Percentiles rank a stretch among this genome's conserved stretches.
Conservation (phyloP, 1,140 invertebrate species). For the Ptiloglossa arizonensis region DNA sequence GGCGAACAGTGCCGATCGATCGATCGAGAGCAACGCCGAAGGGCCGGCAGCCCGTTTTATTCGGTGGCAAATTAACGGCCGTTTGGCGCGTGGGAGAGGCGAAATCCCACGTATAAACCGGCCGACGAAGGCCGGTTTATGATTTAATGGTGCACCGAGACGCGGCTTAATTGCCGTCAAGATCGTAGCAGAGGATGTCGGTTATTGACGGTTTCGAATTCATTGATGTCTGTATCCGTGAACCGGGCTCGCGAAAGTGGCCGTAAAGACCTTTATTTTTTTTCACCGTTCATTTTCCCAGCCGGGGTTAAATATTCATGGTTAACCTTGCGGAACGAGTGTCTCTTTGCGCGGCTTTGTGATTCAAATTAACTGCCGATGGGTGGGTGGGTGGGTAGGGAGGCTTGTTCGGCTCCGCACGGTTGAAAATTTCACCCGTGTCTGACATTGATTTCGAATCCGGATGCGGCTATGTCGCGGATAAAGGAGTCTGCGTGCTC, state of each 20-base stretch:
- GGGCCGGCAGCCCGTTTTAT: conserved; percentile 8
- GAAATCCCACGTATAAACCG: conserved; percentile 21
- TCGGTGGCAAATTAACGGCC: conserved; percentile 52
- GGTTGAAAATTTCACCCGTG: neutral
- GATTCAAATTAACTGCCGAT: neutral
- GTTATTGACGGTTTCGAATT: conserved; percentile 1
- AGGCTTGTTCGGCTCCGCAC: neutral
- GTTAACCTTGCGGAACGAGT: conserved; percentile 3
- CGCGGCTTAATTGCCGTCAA: conserved; percentile 38
- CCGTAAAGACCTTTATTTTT: too few relatives aligned
- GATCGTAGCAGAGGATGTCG: neutral
- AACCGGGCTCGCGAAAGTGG: neutral
- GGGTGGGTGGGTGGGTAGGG: too few relatives aligned
- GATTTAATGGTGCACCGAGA: conserved; percentile 46
- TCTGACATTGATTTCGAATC: neutral
- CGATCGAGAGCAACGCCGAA: neutral
- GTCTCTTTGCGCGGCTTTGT: conserved; percentile 8
- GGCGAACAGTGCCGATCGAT: neutral
- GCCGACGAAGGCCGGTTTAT: conserved; percentile 47
- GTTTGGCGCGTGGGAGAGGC: conserved; percentile 52
- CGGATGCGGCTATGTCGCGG: too few relatives aligned
- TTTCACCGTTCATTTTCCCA: neutral
- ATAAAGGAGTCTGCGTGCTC: neutral
- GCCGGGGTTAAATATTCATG: neutral
- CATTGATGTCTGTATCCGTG: conserved; percentile 22